A percentile compares a stretch with the other conserved stretches of the same genome.
These are phyloP conservation scores for Silvanus unidentatus DNA, from an alignment of 2,888 invertebrate species.

Conservation along the genomic window DNA sequence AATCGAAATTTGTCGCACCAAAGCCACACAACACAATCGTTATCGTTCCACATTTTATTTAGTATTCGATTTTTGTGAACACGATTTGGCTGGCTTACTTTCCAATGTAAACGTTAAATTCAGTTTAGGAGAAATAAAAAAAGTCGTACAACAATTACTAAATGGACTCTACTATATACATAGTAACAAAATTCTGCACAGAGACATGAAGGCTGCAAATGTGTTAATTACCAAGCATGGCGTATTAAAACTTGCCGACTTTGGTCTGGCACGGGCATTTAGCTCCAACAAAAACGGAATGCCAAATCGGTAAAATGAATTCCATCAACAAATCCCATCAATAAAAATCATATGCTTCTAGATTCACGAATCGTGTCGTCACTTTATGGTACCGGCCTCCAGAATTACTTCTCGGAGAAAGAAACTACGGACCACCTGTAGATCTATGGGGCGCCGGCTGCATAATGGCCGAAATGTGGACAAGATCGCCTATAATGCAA, in stretches of 20 bases:
- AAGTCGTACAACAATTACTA: conserved; percentile 80
- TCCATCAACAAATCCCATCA: neutral
- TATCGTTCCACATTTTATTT: conserved; percentile 87
- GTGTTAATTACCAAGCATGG: conserved; percentile 95
- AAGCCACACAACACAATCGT: conserved; percentile 68
- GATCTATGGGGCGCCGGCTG: conserved; percentile 98
- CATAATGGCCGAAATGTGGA: conserved; percentile 99
- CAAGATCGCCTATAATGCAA: conserved; percentile 87
- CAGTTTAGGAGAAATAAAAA: conserved; percentile 93
- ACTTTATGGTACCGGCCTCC: conserved; percentile 90
- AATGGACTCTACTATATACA: conserved; percentile 95
- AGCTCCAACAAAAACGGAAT: conserved; percentile 81
- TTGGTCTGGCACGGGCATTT: conserved; percentile 92
- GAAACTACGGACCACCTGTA: conserved; percentile 95
- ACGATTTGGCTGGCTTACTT: conserved; percentile 92
- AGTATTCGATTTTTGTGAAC: conserved; percentile 98
- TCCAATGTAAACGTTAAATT: conserved; percentile 96
- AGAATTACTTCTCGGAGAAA: conserved; percentile 67
- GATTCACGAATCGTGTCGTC: conserved; percentile 97
- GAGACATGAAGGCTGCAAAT: conserved; percentile 99
- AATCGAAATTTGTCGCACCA: conserved; percentile 93
- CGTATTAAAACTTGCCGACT: conserved; percentile 91
- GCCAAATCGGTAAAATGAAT: conserved; percentile 55
- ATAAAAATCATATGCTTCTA: conserved; percentile 28
- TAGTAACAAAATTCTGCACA: conserved; percentile 87